A percentile compares a stretch with the other conserved stretches of the same genome.
phyloP scores from a whole-genome alignment of 1,140 invertebrate species.

The Tetramorium simillimum region DNA sequence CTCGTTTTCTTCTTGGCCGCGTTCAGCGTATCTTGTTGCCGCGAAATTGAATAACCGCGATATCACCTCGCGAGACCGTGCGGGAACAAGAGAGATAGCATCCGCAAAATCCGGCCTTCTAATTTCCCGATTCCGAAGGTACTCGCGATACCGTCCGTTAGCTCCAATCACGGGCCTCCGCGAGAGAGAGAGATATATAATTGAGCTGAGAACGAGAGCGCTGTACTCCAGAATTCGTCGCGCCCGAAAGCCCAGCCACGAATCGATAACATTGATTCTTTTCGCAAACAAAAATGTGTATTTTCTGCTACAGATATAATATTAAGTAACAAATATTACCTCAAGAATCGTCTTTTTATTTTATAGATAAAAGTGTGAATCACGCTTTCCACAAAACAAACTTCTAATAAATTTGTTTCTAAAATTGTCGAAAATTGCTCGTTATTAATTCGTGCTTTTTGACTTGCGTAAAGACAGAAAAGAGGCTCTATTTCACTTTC shows the following conservation, averaged over 20 bases:
- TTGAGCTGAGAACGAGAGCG: background rate
- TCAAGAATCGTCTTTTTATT: too few species aligned
- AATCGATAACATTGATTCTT: too few species aligned
- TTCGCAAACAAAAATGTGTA: too few species aligned
- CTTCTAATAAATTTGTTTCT: too few species aligned
- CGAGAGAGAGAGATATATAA: background rate
- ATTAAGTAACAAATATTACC: too few species aligned
- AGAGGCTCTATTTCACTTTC: too few species aligned
- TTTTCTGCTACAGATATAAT: too few species aligned
- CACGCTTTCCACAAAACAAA: too few species aligned
- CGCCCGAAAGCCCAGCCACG: background rate
- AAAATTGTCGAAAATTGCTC: too few species aligned
- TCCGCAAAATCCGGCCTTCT: background rate
- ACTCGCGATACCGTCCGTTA: background rate
- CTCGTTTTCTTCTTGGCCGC: conserved; percentile 68
- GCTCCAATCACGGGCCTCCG: background rate
- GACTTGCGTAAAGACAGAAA: too few species aligned
- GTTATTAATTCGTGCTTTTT: too few species aligned
- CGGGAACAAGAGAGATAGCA: background rate
- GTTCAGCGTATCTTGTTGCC: conserved; percentile 69
- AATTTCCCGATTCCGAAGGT: conserved; percentile 4
- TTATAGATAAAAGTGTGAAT: too few species aligned
- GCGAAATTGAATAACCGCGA: conserved; percentile 71
- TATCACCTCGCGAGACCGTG: conserved; percentile 2
- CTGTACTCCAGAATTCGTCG: background rate